phyloP scores from a whole-genome alignment of 2,797 vertebrate genomes.

The Falco peregrinus region DNA sequence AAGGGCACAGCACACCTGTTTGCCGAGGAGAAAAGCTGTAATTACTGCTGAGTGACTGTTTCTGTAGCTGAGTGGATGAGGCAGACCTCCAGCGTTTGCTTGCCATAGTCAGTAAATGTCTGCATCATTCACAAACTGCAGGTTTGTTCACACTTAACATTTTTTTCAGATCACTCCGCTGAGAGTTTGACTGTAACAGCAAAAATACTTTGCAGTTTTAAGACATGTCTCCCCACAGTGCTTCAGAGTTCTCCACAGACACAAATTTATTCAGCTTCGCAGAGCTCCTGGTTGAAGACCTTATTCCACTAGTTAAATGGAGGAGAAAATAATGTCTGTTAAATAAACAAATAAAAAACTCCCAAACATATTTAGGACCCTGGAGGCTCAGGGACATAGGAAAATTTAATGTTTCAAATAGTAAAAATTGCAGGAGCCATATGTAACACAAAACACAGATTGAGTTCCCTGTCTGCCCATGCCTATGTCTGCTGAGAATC shows the following conservation, averaged over 20 bases:
- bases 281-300: background rate
- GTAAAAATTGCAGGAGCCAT: background rate
- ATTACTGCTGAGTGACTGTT: conserved; percentile 3
- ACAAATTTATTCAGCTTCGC: conserved; percentile 35
- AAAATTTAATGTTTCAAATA: background rate
- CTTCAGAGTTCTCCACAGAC: background rate
- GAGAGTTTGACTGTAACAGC: conserved; percentile 12
- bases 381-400: background rate
- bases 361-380: background rate
- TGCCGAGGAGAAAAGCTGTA: background rate
- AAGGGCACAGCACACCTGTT: background rate
- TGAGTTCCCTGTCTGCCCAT: background rate
- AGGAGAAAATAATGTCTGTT: background rate
- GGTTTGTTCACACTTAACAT: conserved; percentile 11
- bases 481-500: background rate
- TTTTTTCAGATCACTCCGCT: background rate
- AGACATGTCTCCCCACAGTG: background rate
- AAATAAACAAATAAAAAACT: background rate
- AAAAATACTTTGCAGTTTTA: conserved; percentile 34
- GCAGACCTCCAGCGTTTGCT: background rate
- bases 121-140: background rate
- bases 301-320: background rate
- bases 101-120: background rate
- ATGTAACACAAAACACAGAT: background rate
- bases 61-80: background rate